Evolutionary conservation across 2,113 vertebrate genomes (phyloP).

Genomic region (Micronycteris hirsuta): DNA sequence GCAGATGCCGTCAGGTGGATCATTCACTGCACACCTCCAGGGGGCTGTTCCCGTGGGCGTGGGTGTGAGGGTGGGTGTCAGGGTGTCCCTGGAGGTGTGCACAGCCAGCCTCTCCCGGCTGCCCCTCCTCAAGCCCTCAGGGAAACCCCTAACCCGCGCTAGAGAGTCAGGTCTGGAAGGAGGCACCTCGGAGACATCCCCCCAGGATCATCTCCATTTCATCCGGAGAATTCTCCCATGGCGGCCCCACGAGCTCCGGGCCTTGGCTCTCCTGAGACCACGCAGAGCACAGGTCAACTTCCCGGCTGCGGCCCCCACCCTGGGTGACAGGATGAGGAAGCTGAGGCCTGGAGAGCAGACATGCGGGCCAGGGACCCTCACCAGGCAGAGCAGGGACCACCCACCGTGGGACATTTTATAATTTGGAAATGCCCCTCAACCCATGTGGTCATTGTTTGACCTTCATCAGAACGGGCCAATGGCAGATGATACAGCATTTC

Average conservation of each 20-base stretch:
- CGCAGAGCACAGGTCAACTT: background rate
- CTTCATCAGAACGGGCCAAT: background rate
- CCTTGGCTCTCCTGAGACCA: background rate
- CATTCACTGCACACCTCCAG: background rate
- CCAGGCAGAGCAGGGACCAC: background rate
- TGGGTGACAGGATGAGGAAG: accelerated
- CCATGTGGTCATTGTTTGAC: background rate
- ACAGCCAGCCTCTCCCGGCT: background rate
- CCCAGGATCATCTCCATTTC: background rate
- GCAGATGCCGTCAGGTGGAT: accelerated
- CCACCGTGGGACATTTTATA: accelerated
- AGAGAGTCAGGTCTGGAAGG: background rate
- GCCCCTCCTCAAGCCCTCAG: background rate
- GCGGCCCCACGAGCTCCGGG: background rate
- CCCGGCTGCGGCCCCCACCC: background rate
- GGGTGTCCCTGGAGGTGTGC: background rate
- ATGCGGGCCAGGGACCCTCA: accelerated
- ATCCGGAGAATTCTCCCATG: background rate
- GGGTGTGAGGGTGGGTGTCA: background rate
- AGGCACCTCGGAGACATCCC: background rate
- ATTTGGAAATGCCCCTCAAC: background rate
- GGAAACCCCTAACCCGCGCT: background rate
- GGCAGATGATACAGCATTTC: background rate
- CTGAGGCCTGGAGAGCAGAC: background rate
- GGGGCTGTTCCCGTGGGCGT: accelerated